phyloP scores from a whole-genome alignment of 2,888 invertebrate species.

The Melangyna quadrimaculata region DNA sequence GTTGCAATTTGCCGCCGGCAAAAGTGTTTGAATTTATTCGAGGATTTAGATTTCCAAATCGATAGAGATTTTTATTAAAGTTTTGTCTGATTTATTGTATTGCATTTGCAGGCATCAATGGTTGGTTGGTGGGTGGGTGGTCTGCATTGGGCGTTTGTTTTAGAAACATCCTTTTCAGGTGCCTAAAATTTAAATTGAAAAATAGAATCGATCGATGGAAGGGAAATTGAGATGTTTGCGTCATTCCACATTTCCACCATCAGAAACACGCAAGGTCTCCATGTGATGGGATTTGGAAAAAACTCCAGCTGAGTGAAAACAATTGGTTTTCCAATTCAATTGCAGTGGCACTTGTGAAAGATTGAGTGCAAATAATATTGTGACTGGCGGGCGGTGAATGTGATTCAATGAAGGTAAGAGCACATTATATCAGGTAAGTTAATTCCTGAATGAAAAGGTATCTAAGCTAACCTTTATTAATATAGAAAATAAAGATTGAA shows the following conservation, averaged over 20 bases:
- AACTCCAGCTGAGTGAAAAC: slow-evolving; percentile 57
- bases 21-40: slow-evolving; percentile 29
- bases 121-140: not conserved
- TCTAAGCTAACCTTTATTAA: no score
- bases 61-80: slow-evolving; percentile 63
- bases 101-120: not conserved
- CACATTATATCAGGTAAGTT: no score
- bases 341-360: slow-evolving; percentile 31
- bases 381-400: not conserved
- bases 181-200: slow-evolving; percentile 53
- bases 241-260: not conserved
- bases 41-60: slow-evolving; percentile 39
- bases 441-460: no score
- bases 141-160: not conserved
- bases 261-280: not conserved
- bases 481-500: no score
- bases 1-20: slow-evolving; percentile 51
- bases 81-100: slow-evolving; percentile 51
- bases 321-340: slow-evolving; percentile 54
- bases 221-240: slow-evolving; percentile 23
- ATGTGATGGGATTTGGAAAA: not conserved
- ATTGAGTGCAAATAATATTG: slow-evolving; percentile 3
- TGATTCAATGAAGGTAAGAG: not conserved
- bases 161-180: slow-evolving; percentile 33
- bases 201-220: not conserved